These are phyloP conservation scores for Rhabditophanes sp. DNA, from an alignment of 2,888 invertebrate species.

Conservation along the genomic window DNA sequence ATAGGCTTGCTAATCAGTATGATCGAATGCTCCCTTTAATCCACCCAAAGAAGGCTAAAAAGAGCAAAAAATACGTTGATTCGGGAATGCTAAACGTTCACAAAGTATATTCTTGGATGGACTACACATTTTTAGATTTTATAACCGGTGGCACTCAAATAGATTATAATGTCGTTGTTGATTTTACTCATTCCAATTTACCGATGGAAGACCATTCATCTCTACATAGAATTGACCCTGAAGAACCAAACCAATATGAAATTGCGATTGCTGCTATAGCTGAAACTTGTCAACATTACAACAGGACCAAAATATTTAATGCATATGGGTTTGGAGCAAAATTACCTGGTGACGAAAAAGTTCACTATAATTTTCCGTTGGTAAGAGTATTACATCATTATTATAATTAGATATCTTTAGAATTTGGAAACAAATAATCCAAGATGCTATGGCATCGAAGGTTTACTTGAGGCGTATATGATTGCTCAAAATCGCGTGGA, in stretches of 20 bases:
- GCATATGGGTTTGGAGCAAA: constrained; percentile 48
- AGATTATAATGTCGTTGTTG: constrained; percentile 13
- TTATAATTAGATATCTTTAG: constrained; percentile 29
- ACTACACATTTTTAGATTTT: constrained; percentile 29
- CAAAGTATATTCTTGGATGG: constrained; percentile 19
- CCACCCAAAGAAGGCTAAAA: constrained; percentile 28
- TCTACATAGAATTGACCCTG: constrained; percentile 14
- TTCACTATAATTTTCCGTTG: constrained; percentile 37
- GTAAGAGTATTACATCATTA: constrained; percentile 7
- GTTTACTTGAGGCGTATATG: constrained; percentile 50
- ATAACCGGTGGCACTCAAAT: constrained; percentile 15
- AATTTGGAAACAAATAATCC: constrained; percentile 51
- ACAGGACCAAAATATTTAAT: constrained; percentile 22
- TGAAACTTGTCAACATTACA: constrained; percentile 34
- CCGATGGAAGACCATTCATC: constrained; percentile 28
- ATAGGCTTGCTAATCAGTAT: constrained; percentile 40
- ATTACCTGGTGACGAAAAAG: constrained; percentile 46
- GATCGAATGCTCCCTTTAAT: constrained; percentile 7
- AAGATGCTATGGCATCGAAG: constrained; percentile 48
- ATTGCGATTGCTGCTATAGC: constrained; percentile 27
- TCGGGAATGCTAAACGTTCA: constrained; percentile 26
- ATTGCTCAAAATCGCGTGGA: constrained; percentile 48
- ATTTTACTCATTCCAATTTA: constrained; percentile 28
- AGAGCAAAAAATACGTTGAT: constrained; percentile 25
- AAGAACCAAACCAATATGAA: constrained; percentile 27